Conservation (phyloP, 2,113 vertebrate species). For the Hippolais icterina region DNA sequence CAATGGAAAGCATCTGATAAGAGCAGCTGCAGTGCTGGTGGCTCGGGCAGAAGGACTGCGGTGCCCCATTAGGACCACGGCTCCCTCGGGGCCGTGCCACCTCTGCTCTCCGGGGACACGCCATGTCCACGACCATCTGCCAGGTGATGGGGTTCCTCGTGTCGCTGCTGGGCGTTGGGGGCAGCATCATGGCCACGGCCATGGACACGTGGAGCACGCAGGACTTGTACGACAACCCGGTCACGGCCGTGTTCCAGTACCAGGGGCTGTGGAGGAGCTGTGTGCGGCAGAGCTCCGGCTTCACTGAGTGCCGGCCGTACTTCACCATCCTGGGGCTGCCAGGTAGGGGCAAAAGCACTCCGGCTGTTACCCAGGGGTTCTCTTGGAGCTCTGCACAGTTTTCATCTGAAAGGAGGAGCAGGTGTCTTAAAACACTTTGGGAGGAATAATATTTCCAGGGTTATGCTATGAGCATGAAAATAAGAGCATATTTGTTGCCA, state of each 20-base stretch:
- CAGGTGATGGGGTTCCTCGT: conserved; percentile 84
- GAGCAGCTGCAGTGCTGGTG: conserved; percentile 4
- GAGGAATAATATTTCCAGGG: not conserved
- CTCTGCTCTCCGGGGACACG: not conserved
- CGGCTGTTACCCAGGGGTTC: not conserved
- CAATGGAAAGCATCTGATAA: conserved; percentile 69
- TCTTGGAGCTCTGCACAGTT: not conserved
- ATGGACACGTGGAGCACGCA: conserved; percentile 87
- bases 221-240: conserved; percentile 80
- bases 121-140: conserved; percentile 82
- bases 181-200: conserved; percentile 79
- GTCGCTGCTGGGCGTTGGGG: conserved; percentile 73
- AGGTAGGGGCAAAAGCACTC: conserved; percentile 73
- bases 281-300: conserved; percentile 82
- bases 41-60: not conserved
- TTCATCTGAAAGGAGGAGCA: not conserved
- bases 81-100: not conserved
- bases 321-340: conserved; percentile 88
- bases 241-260: conserved; percentile 84
- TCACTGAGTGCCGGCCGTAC: conserved; percentile 88
- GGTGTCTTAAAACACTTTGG: not conserved
- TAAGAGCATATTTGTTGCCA: not conserved
- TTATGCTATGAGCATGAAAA: not conserved
- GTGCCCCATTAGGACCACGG: not conserved
- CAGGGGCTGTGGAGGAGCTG: conserved; percentile 91